phyloP scores from a whole-genome alignment of 2,888 invertebrate genomes.

The Maniola hyperantus region DNA sequence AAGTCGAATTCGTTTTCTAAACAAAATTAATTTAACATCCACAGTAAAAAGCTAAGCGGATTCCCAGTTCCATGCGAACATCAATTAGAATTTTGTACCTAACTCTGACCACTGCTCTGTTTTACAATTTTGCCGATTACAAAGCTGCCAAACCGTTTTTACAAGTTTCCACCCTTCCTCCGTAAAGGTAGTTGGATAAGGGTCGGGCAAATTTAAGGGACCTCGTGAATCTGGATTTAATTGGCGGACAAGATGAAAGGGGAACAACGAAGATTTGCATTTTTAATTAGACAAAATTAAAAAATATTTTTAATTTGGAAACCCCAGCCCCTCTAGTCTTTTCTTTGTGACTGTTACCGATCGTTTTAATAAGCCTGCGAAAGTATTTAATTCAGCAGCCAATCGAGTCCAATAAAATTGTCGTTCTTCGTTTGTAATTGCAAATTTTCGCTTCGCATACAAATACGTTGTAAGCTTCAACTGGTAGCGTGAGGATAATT shows the following conservation, averaged over 20 bases:
- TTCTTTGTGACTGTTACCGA: not conserved
- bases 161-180: not conserved
- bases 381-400: not conserved
- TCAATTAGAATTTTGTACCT: too few relatives aligned
- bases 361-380: not conserved
- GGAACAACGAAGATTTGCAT: constrained; percentile 3
- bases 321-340: too few relatives aligned
- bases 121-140: too few relatives aligned
- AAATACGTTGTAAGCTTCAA: constrained; percentile 7
- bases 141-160: too few relatives aligned
- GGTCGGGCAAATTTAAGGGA: constrained; percentile 3
- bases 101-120: too few relatives aligned
- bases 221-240: constrained; percentile 4
- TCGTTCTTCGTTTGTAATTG: constrained; percentile 10
- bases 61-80: too few relatives aligned
- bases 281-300: constrained; percentile 7
- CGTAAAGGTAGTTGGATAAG: not conserved
- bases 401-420: not conserved
- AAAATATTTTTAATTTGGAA: not conserved
- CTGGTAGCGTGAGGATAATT: constrained; percentile 3
- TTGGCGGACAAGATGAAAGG: not conserved
- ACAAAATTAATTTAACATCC: too few relatives aligned
- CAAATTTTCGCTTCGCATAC: constrained; percentile 12
- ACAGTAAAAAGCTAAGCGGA: too few relatives aligned
- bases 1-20: too few relatives aligned